phyloP scores from a whole-genome alignment of 2,113 vertebrate genomes.

The Neodontobutis hainanensis region DNA sequence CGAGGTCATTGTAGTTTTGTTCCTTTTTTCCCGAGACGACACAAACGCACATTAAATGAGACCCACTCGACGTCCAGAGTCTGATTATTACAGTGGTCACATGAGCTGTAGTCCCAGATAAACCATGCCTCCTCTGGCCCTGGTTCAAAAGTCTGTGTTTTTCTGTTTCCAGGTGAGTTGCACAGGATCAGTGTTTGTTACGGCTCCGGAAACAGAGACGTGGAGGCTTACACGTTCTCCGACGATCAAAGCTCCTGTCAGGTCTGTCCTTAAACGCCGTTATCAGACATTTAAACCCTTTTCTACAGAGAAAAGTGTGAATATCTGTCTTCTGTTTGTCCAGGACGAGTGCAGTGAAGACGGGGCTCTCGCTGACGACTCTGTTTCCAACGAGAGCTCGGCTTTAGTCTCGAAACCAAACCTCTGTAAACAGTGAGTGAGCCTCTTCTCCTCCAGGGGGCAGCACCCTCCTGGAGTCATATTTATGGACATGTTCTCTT shows the following conservation, averaged over 20 bases:
- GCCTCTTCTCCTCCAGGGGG: conserved; percentile 23
- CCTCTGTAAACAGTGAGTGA: conserved; percentile 92
- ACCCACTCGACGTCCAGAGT: too few species aligned
- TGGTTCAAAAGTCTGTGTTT: not conserved
- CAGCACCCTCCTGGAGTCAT: not conserved
- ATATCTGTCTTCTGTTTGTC: not conserved
- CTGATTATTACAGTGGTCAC: too few species aligned
- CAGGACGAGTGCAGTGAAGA: conserved; percentile 97
- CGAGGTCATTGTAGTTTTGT: too few species aligned
- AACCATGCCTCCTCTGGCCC: too few species aligned
- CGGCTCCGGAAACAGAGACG: conserved; percentile 78
- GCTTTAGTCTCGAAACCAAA: conserved; percentile 82
- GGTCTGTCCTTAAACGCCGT: conserved; percentile 48
- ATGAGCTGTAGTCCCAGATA: too few species aligned
- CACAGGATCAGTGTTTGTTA: conserved; percentile 91
- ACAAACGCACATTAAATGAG: too few species aligned
- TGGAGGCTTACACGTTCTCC: conserved; percentile 87
- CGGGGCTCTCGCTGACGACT: conserved; percentile 85
- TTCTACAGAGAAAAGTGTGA: not conserved
- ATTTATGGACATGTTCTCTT: too few species aligned
- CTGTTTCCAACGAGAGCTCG: conserved; percentile 78
- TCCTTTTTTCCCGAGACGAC: too few species aligned
- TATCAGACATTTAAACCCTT: too few species aligned
- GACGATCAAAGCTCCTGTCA: conserved; percentile 93
- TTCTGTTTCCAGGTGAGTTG: conserved; percentile 82